phyloP scores from a whole-genome alignment of 2,797 vertebrate genomes.

The Trachops cirrhosus region DNA sequence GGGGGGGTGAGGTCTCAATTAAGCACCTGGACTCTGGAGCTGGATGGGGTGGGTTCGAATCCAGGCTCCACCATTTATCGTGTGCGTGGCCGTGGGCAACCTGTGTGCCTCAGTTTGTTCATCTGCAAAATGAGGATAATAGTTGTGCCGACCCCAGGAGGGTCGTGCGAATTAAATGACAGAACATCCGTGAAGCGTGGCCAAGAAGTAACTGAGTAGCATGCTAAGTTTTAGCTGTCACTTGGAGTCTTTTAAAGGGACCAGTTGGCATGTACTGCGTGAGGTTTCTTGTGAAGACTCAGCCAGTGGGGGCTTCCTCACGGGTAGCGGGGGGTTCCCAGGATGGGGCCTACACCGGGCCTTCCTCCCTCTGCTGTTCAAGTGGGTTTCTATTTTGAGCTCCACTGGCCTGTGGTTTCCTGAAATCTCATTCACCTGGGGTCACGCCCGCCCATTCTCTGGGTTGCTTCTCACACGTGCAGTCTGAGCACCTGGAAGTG shows the following conservation, averaged over 20 bases:
- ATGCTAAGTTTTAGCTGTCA: background rate
- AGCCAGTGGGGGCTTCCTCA: too few species aligned
- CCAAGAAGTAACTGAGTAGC: background rate
- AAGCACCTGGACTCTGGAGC: background rate
- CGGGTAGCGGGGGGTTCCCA: background rate
- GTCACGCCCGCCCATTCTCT: background rate
- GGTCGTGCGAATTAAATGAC: too few species aligned
- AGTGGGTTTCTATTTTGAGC: background rate
- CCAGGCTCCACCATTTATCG: background rate
- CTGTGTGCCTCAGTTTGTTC: background rate
- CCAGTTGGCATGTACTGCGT: too few species aligned
- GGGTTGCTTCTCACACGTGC: too few species aligned
- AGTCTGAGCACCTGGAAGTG: too few species aligned
- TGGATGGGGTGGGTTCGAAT: too few species aligned
- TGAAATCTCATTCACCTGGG: background rate
- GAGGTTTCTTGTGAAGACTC: background rate
- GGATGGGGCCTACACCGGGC: background rate
- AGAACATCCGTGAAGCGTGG: rapidly evolving
- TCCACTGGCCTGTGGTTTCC: background rate
- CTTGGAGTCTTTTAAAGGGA: background rate
- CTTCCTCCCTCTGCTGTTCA: background rate
- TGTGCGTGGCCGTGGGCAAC: background rate
- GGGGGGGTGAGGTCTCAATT: background rate
- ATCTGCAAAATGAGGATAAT: background rate
- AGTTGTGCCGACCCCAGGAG: rapidly evolving